Base-by-base conservation (phyloP, 2,888 invertebrate genomes). In the Eupithecia exiguata region DNA sequence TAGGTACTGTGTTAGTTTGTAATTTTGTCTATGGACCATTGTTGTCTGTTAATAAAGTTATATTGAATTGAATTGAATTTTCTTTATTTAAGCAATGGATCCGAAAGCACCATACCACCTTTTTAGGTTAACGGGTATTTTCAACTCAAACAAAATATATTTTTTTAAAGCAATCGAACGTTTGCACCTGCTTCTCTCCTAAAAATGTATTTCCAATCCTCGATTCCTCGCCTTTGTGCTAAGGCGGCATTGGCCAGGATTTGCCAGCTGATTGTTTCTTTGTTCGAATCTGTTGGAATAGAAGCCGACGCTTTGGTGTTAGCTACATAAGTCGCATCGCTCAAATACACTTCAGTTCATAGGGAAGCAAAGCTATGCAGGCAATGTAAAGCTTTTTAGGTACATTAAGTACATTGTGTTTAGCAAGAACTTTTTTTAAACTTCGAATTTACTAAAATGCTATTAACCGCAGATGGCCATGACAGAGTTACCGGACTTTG, bases 191-290 rank as follows among this genome's bases (percentile, higher is more conserved):
- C 25, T 58, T 58, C 58, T 21, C 21, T 25, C 1, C 12, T 14
- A 25, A 58, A 58, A 58, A 58, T 58, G 58, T 58, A 25, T 43
- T 66, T 40, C 16, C 40, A 66, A 66, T 40, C 6, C 66, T 43
- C 38, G 12, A 66, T 25, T n/a, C 40, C 40, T 66, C 40, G 16
- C 35, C 38, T 53, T 53, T 49, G 66, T 38, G 12, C 63, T 36
- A 65, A 35, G 63, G 25, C 46, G 71, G 71, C 38, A 74, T 71
- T 65, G 71, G 65, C 65, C 25, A n/a, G 65, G 71, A 74, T 74
- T 71, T 74, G 43, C 53, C 18, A 65, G 36, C 71, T 69, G 71
- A 69, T 71, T 71, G 74, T 71, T 71, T 53, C 74, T 74, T 74
- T 71, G 74, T 69, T 53, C 30, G 61, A 35, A 61, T 25, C 58